Percentiles rank a stretch among this genome's conserved stretches.
Evolutionary conservation across 2,113 vertebrate genomes (phyloP).

Genomic region (Eptesicus fuscus): DNA sequence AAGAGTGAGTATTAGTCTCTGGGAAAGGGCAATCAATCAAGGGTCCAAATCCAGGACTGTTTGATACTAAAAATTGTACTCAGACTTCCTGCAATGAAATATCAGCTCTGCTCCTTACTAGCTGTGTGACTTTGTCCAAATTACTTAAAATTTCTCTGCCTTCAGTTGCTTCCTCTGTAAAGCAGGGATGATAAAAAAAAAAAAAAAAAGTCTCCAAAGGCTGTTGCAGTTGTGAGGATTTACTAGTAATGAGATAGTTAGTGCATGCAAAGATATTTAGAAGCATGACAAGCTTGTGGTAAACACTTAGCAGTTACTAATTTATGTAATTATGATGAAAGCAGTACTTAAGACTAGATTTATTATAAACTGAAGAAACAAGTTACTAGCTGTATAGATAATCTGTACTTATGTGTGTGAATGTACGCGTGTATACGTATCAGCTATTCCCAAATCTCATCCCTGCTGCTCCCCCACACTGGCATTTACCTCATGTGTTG

Average conservation of each 20-base stretch:
- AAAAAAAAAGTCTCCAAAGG: background rate
- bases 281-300: background rate
- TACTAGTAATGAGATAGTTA: background rate
- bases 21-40: background rate
- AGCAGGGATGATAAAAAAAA: background rate
- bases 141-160: constrained; percentile 11
- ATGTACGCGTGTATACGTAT: no score
- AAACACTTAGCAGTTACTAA: constrained; percentile 37
- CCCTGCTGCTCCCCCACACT: background rate
- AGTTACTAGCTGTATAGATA: background rate
- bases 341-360: background rate
- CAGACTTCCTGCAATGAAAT: background rate
- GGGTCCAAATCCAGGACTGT: background rate
- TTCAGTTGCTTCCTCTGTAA: background rate
- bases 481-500: background rate
- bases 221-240: background rate
- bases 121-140: background rate
- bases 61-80: background rate
- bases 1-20: background rate
- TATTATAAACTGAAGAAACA: constrained; percentile 6
- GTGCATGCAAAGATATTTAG: background rate
- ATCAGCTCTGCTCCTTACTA: background rate
- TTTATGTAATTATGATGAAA: constrained; percentile 23
- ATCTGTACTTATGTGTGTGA: background rate
- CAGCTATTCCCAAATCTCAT: background rate